These are phyloP conservation scores for Stylophora pistillata DNA, from an alignment of 64 coral and sea anemone species.

Conservation along the genomic window DNA sequence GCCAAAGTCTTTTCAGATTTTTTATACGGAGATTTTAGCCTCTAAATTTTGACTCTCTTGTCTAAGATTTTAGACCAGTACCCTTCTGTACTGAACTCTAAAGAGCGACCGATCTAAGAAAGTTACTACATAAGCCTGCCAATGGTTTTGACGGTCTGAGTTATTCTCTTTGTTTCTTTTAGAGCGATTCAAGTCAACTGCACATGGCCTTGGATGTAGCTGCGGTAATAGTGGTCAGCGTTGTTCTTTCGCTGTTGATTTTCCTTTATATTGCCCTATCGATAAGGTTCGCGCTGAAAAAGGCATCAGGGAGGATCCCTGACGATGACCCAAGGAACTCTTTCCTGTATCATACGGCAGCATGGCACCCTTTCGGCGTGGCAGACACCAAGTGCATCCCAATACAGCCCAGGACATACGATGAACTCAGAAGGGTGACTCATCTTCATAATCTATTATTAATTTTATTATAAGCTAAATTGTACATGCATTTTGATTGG, in stretches of 20 bases:
- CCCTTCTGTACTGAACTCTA: too few relatives aligned
- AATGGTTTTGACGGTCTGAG: too few relatives aligned
- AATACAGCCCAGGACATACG: slow-evolving; percentile 55
- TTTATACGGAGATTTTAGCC: too few relatives aligned
- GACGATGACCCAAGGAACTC: not conserved
- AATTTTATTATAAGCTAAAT: too few relatives aligned
- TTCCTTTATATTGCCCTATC: slow-evolving; percentile 8
- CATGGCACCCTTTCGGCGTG: slow-evolving; percentile 1
- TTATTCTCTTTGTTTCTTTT: not conserved
- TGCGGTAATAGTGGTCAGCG: not conserved
- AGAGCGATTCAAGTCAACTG: not conserved
- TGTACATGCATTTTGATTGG: too few relatives aligned
- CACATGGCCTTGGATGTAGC: not conserved
- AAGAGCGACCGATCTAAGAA: too few relatives aligned
- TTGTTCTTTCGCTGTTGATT: not conserved
- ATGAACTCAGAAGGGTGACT: slow-evolving; percentile 56
- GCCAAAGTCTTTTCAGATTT: too few relatives aligned
- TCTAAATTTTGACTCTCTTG: too few relatives aligned
- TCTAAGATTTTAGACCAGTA: too few relatives aligned
- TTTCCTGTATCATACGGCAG: not conserved
- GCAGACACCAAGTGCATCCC: slow-evolving; percentile 34
- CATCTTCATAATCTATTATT: not conserved
- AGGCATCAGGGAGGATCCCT: not conserved
- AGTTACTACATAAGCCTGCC: too few relatives aligned
- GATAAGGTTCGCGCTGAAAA: slow-evolving; percentile 4